Percentiles rank a stretch among this genome's conserved stretches.
These are phyloP conservation scores for Crenuchus spilurus DNA, from an alignment of 2,797 vertebrate genomes.

Conservation along the genomic window DNA sequence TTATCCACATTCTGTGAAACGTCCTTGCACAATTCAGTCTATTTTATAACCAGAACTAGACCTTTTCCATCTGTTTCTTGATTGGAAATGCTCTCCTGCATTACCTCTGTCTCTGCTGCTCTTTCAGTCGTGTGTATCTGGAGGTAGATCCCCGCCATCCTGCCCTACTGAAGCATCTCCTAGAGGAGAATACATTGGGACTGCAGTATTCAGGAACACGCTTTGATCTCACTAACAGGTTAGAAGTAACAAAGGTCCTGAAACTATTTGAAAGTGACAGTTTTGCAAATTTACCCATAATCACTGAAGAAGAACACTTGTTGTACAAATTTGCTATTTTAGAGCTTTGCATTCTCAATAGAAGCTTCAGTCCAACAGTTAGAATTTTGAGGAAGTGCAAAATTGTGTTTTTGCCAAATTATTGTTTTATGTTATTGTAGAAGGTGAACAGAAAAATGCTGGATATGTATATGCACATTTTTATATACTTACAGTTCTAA, in stretches of 20 bases:
- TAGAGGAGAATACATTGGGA: slow-evolving; percentile 66
- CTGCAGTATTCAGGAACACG: slow-evolving; percentile 75
- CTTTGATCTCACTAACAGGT: slow-evolving; percentile 88
- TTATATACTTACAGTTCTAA: too few species aligned
- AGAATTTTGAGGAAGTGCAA: too few species aligned
- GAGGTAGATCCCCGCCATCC: slow-evolving; percentile 94
- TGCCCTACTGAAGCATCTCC: slow-evolving; percentile 79
- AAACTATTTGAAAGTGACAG: too few species aligned
- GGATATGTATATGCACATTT: too few species aligned
- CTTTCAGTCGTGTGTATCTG: slow-evolving; percentile 85
- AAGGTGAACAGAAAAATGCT: too few species aligned
- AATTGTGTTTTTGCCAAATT: too few species aligned
- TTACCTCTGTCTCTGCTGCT: slow-evolving; percentile 23
- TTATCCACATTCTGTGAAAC: not conserved
- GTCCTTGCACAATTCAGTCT: not conserved
- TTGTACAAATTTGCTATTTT: too few species aligned
- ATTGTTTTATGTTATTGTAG: too few species aligned
- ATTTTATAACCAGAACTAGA: not conserved
- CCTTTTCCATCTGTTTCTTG: not conserved
- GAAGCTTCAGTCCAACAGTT: too few species aligned
- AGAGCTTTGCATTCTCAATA: too few species aligned
- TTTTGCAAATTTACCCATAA: too few species aligned
- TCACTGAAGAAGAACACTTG: too few species aligned
- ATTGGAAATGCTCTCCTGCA: slow-evolving; percentile 8
- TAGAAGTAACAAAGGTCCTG: slow-evolving; percentile 42